phyloP scores from a whole-genome alignment of 2,888 invertebrate species.

The Drosophila merina region DNA sequence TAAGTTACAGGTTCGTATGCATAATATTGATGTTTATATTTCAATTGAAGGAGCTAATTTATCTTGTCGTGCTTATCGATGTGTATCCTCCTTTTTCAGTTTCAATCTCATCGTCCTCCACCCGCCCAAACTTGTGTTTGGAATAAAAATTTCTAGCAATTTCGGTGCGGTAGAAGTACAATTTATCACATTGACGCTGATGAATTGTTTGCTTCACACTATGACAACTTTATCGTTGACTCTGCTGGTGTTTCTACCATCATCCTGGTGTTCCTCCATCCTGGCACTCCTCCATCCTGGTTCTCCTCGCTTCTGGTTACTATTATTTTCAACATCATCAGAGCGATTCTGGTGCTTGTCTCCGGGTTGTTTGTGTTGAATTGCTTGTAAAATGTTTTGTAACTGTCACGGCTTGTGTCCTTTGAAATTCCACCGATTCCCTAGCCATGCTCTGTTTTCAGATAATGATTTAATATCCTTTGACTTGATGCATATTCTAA shows the following conservation, averaged over 20 bases:
- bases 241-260: constrained; percentile 15
- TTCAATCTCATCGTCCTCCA: neutral
- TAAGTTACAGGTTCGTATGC: constrained; percentile 38
- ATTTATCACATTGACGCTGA: constrained; percentile 79
- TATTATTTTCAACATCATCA: constrained; percentile 23
- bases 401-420: constrained; percentile 42
- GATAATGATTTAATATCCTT: constrained; percentile 41
- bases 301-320: constrained; percentile 3
- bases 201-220: constrained; percentile 76
- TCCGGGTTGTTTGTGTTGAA: constrained; percentile 37
- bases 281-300: neutral
- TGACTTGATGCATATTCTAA: constrained; percentile 25
- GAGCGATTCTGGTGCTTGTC: constrained; percentile 24
- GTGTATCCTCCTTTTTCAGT: constrained; percentile 6
- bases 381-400: constrained; percentile 51
- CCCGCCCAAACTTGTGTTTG: neutral
- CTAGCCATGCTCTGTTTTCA: constrained; percentile 8
- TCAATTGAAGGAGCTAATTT: constrained; percentile 70
- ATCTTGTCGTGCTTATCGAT: constrained; percentile 67
- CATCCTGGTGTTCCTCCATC: neutral
- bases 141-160: constrained; percentile 67
- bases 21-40: constrained; percentile 63
- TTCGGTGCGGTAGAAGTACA: constrained; percentile 63
- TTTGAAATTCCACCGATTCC: constrained; percentile 17
- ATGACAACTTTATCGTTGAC: constrained; percentile 76